Percentiles rank a stretch among this genome's conserved stretches.
Conservation (phyloP, 37 sponge, comb jelly and placozoan genomes). For the Hexactinellida sp. region DNA sequence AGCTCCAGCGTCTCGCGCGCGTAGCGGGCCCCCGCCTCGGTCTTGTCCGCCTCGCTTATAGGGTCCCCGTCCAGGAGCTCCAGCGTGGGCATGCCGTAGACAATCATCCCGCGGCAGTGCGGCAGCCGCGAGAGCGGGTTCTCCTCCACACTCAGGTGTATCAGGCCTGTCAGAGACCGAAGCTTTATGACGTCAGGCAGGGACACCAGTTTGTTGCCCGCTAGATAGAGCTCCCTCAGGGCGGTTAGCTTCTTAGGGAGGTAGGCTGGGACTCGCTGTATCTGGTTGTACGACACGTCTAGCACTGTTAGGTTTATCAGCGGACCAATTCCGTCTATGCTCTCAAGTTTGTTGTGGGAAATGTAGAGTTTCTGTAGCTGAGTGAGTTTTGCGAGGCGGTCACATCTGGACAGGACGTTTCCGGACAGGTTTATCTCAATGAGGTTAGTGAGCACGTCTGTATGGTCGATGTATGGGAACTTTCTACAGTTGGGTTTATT, state of each 20-base stretch:
- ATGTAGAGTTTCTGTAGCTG: neutral
- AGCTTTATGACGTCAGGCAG: constrained; percentile 4
- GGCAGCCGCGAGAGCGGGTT: neutral
- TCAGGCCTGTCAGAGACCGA: neutral
- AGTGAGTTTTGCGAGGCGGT: neutral
- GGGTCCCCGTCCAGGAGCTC: constrained; percentile 13
- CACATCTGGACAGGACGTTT: neutral
- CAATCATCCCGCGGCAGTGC: neutral
- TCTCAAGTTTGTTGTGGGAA: neutral
- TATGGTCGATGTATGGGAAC: neutral
- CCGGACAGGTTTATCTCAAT: neutral
- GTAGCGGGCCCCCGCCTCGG: neutral
- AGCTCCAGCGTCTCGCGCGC: neutral
- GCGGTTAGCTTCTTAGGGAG: constrained; percentile 5
- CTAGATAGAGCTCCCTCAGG: neutral
- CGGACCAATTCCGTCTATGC: neutral
- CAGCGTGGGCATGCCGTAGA: neutral
- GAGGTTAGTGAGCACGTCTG: neutral
- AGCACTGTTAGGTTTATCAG: neutral
- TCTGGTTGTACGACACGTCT: neutral
- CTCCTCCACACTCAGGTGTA: neutral
- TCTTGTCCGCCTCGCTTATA: neutral
- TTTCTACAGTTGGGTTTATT: neutral
- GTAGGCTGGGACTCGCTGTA: neutral
- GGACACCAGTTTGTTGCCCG: neutral